phyloP scores from a whole-genome alignment of 1,140 invertebrate genomes.

The Caenorhabditis tropicalis region DNA sequence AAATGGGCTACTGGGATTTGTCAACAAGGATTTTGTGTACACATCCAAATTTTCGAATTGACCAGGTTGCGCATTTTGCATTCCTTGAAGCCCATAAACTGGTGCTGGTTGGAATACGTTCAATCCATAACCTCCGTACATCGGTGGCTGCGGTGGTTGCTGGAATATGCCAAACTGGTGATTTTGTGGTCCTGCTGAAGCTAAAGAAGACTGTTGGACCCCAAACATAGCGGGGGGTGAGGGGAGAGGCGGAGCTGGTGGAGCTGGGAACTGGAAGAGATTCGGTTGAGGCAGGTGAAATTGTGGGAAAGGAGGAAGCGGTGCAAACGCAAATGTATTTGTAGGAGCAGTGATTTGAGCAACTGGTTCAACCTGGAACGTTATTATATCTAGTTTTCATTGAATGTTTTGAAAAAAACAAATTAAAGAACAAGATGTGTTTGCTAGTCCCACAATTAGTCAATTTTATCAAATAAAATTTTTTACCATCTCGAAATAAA shows the following conservation, averaged over 20 bases:
- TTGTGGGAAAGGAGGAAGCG: slow-evolving; percentile 24
- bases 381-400: no score
- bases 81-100: background rate
- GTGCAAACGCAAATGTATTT: slow-evolving; percentile 35
- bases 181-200: background rate
- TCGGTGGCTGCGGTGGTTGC: slow-evolving; percentile 15
- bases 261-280: slow-evolving; percentile 4
- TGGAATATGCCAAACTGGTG: slow-evolving; percentile 29
- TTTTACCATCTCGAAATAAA: no score
- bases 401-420: no score
- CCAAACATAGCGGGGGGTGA: background rate
- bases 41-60: slow-evolving; percentile 20
- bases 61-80: background rate
- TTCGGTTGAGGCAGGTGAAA: slow-evolving; percentile 43
- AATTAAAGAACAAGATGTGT: no score
- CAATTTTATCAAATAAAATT: no score
- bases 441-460: no score
- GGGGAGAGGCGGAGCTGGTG: background rate
- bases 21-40: slow-evolving; percentile 7
- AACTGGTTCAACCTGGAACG: background rate
- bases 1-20: background rate
- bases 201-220: background rate
- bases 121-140: background rate
- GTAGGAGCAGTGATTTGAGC: background rate
- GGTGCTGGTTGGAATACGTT: background rate